Percentiles rank a stretch among this genome's conserved stretches.
phyloP scores from a whole-genome alignment of 1,140 invertebrate genomes.

The Daktulosphaira vitifoliae region DNA sequence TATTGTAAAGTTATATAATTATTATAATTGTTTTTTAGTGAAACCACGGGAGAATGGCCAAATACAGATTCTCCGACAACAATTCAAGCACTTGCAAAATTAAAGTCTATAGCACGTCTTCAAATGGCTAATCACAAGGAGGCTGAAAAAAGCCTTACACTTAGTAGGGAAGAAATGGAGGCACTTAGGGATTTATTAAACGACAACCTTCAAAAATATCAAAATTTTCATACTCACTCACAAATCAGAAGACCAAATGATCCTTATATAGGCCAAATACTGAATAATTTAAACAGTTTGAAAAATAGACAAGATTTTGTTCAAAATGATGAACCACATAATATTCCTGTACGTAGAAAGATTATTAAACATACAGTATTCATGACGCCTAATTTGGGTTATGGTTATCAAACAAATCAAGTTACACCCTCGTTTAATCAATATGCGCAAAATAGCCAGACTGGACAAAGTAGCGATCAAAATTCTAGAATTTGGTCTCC shows the following conservation, averaged over 20 bases:
- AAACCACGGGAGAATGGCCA: background rate
- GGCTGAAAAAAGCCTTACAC: background rate
- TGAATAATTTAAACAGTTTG: background rate
- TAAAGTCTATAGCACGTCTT: conserved; percentile 9
- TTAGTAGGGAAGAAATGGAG: conserved; percentile 6
- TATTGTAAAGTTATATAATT: too few species aligned
- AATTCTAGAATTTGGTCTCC: conserved; percentile 9
- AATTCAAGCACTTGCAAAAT: background rate
- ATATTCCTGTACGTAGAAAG: background rate
- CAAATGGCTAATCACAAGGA: background rate
- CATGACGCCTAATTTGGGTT: background rate
- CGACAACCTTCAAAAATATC: conserved; percentile 1
- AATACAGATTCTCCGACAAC: background rate
- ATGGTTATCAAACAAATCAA: background rate
- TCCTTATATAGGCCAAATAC: conserved; percentile 17
- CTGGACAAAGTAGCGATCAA: background rate
- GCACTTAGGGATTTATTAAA: conserved; percentile 5
- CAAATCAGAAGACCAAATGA: background rate
- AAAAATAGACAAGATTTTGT: background rate
- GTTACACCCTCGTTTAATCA: too few species aligned
- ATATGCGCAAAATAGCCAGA: background rate
- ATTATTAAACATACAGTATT: conserved; percentile 1
- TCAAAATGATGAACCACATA: too few species aligned
- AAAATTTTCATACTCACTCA: background rate
- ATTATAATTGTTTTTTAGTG: too few species aligned